These are phyloP conservation scores for Artibeus jamaicensis DNA, from an alignment of 2,797 vertebrate species.

Conservation along the genomic window DNA sequence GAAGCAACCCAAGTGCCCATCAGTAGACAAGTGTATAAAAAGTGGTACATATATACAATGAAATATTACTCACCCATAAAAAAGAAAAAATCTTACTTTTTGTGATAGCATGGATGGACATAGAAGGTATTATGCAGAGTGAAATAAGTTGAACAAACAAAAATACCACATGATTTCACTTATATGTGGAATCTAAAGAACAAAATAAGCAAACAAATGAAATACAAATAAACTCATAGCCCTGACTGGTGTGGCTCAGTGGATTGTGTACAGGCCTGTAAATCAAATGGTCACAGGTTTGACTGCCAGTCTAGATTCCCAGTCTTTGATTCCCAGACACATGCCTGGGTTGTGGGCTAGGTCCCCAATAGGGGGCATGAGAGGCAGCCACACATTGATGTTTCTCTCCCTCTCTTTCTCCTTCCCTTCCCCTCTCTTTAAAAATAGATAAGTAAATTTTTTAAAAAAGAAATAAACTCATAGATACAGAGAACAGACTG, in stretches of 20 bases:
- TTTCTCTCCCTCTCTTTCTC: too few species aligned
- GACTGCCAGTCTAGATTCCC: too few species aligned
- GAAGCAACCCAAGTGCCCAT: neutral
- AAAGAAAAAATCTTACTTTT: neutral
- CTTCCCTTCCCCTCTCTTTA: too few species aligned
- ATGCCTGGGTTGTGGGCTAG: too few species aligned
- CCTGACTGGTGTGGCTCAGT: too few species aligned
- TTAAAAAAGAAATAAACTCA: neutral
- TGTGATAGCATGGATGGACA: neutral
- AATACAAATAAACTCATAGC: neutral
- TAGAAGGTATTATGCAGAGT: neutral
- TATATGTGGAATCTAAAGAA: neutral
- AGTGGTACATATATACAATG: neutral
- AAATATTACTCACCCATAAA: neutral
- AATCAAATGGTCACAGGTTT: too few species aligned
- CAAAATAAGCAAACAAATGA: neutral
- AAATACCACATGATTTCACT: neutral
- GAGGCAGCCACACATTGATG: too few species aligned
- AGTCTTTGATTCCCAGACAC: too few species aligned
- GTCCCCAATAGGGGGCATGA: too few species aligned
- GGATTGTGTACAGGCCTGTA: too few species aligned
- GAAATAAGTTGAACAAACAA: neutral
- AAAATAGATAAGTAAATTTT: neutral
- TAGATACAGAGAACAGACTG: neutral
- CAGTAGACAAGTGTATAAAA: neutral